A percentile compares a stretch with the other conserved stretches of the same genome.
Conservation (phyloP, 2,797 vertebrate genomes). For the Phoeniculus purpureus region DNA sequence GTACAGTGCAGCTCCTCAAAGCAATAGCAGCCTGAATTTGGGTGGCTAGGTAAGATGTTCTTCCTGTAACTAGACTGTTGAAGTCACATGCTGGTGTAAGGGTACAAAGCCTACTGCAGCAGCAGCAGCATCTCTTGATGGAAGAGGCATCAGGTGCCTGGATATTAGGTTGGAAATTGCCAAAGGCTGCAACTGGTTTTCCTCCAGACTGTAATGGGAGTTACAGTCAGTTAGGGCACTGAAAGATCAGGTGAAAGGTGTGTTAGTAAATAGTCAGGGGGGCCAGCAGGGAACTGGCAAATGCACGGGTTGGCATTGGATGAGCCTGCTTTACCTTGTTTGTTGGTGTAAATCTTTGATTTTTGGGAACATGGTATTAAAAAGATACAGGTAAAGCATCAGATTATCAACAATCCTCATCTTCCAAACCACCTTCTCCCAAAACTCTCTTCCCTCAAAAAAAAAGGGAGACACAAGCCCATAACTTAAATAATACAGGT, state of each 20-base stretch:
- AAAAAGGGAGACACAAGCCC: fast-evolving
- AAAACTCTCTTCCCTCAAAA: neutral
- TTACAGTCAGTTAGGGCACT: neutral
- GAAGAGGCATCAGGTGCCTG: no score
- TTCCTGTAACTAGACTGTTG: neutral
- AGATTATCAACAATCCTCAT: neutral
- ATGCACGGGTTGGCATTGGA: fast-evolving
- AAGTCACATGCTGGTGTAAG: no score
- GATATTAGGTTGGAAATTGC: neutral
- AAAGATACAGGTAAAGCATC: neutral
- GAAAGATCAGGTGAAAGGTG: no score
- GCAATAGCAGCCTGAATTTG: neutral
- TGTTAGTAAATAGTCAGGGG: fast-evolving
- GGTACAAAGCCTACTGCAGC: fast-evolving
- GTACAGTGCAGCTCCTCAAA: fast-evolving
- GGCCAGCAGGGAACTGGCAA: neutral
- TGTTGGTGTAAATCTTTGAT: neutral
- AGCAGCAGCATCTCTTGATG: fast-evolving
- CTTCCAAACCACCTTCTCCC: neutral
- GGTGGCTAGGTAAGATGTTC: fast-evolving
- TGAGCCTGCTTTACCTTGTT: fast-evolving
- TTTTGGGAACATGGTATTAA: neutral
- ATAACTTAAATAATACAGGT: neutral
- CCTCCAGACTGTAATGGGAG: neutral
- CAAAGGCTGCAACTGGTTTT: neutral